phyloP scores from a whole-genome alignment of 1,140 invertebrate species.

The Orchestia grillus region DNA sequence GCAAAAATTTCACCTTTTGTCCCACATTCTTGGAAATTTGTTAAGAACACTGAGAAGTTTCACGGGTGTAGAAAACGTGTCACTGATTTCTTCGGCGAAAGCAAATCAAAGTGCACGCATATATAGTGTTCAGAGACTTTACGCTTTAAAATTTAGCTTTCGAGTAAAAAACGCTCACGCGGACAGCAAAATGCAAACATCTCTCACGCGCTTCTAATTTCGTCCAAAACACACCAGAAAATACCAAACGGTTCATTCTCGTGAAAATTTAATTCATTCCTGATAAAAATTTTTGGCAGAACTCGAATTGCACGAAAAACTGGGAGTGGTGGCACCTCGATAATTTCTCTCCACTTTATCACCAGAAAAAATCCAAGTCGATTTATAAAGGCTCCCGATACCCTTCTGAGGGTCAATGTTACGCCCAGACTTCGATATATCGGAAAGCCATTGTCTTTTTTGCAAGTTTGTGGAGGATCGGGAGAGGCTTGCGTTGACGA shows the following conservation, averaged over 20 bases:
- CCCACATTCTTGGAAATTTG: background rate
- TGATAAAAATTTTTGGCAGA: background rate
- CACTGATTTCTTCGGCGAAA: background rate
- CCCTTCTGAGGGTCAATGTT: constrained; percentile 23
- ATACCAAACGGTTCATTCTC: no score
- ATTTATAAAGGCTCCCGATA: constrained; percentile 36
- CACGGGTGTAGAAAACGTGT: no score
- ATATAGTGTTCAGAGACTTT: background rate
- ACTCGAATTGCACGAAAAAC: background rate
- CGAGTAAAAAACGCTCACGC: background rate
- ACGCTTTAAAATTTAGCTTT: background rate
- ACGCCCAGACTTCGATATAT: constrained; percentile 11
- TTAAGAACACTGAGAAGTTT: background rate
- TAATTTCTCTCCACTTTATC: constrained; percentile 22
- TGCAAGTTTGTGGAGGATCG: background rate
- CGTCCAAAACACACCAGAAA: no score
- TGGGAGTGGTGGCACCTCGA: background rate
- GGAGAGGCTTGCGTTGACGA: background rate
- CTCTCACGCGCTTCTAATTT: background rate
- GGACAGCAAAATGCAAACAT: background rate
- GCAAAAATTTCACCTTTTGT: background rate
- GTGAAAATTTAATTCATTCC: no score
- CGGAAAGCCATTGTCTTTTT: constrained; percentile 49
- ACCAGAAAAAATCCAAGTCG: background rate
- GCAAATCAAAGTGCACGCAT: background rate